These are phyloP conservation scores for Syngnathus rostellatus DNA, from an alignment of 2,797 vertebrate species.

Conservation along the genomic window DNA sequence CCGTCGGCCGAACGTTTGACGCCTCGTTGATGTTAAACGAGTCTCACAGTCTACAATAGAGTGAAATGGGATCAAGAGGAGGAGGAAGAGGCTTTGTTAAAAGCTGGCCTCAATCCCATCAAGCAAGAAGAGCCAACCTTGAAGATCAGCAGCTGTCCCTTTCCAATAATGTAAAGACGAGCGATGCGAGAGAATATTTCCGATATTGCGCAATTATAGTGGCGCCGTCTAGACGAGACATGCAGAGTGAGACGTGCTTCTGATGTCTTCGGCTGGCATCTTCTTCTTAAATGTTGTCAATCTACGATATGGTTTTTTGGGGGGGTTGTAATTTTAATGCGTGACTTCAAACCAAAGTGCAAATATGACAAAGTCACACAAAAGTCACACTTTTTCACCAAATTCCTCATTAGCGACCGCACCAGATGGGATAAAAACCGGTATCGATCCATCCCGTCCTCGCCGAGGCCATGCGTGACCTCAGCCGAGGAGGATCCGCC, in stretches of 20 bases:
- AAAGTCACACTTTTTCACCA: neutral
- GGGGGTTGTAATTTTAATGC: no score
- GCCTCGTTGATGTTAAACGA: slow-evolving; percentile 49
- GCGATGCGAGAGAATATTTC: no score
- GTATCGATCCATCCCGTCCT: slow-evolving; percentile 24
- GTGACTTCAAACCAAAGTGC: neutral
- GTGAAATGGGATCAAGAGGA: slow-evolving; percentile 42
- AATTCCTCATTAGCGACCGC: neutral
- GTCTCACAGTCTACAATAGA: slow-evolving; percentile 49
- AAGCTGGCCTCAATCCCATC: slow-evolving; percentile 69
- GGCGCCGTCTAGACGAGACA: no score
- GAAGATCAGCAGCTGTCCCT: slow-evolving; percentile 35
- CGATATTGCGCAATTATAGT: no score
- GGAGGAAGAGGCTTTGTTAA: slow-evolving; percentile 65
- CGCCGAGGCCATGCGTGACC: slow-evolving; percentile 50
- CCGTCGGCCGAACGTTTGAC: neutral
- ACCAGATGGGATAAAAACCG: slow-evolving; percentile 1
- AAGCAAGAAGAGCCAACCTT: slow-evolving; percentile 57
- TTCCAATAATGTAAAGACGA: neutral
- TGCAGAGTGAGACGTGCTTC: neutral
- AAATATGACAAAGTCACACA: neutral
- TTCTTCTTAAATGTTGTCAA: no score
- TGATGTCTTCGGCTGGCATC: neutral
- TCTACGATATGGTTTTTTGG: no score
- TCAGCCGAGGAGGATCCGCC: slow-evolving; percentile 63